These are phyloP conservation scores for Megaleporinus macrocephalus DNA, from an alignment of 2,113 vertebrate genomes.

Conservation along the genomic window DNA sequence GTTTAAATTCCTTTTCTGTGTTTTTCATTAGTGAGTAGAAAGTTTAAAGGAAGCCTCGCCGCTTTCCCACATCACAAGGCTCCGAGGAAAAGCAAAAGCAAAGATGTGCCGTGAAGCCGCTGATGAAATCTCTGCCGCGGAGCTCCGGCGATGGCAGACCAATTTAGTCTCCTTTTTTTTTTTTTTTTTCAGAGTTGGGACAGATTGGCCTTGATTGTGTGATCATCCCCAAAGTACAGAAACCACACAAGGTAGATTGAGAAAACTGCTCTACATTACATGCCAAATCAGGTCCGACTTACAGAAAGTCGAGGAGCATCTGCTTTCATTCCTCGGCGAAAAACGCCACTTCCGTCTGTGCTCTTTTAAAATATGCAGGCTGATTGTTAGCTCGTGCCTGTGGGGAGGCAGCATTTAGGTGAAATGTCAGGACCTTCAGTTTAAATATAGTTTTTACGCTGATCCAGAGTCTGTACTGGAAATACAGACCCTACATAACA, in stretches of 20 bases:
- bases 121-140: not conserved
- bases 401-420: not conserved
- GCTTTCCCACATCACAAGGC: too few species aligned
- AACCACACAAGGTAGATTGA: not conserved
- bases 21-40: too few species aligned
- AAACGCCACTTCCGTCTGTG: not conserved
- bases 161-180: too few species aligned
- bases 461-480: too few species aligned
- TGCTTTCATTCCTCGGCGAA: too few species aligned
- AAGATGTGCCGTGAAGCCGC: not conserved
- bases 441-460: not conserved
- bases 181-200: conserved; percentile 12
- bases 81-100: too few species aligned
- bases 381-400: not conserved
- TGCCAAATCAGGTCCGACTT: too few species aligned
- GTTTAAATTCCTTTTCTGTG: too few species aligned
- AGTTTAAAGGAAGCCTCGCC: too few species aligned
- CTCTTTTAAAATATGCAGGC: not conserved
- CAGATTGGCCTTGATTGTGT: not conserved
- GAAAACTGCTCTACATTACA: not conserved
- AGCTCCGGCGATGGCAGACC: not conserved
- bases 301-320: not conserved
- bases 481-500: too few species aligned
- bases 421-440: not conserved
- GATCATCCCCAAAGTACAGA: not conserved